These are phyloP conservation scores for Diadophis punctatus DNA, from an alignment of 2,113 vertebrate genomes.

Conservation along the genomic window DNA sequence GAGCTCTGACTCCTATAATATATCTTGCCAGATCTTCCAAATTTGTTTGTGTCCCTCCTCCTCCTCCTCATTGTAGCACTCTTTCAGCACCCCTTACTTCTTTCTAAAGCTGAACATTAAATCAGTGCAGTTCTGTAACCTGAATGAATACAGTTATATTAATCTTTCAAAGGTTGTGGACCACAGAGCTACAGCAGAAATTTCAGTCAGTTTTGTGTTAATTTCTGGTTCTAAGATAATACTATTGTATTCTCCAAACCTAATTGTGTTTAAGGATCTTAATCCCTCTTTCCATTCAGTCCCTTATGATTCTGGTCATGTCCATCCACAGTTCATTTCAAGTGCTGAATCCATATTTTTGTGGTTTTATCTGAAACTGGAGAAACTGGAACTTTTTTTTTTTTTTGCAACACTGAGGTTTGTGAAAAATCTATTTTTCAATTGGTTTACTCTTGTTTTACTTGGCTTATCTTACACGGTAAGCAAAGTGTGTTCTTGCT, in stretches of 20 bases:
- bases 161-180: background rate
- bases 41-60: background rate
- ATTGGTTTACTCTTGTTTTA: background rate
- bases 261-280: background rate
- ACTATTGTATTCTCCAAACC: background rate
- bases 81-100: background rate
- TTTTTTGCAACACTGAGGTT: background rate
- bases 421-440: background rate
- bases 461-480: background rate
- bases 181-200: background rate
- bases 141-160: background rate
- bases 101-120: background rate
- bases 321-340: background rate
- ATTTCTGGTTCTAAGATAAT: fast-evolving
- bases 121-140: background rate
- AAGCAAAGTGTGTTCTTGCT: background rate
- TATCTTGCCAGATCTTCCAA: background rate
- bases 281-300: background rate
- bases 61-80: background rate
- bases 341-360: background rate
- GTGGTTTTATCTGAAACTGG: background rate
- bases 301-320: background rate
- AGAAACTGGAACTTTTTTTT: background rate
- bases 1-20: background rate
- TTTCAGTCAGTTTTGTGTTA: background rate